These are phyloP conservation scores for Lamellibrachia satsuma DNA, from an alignment of 2,888 invertebrate species.

Conservation along the genomic window DNA sequence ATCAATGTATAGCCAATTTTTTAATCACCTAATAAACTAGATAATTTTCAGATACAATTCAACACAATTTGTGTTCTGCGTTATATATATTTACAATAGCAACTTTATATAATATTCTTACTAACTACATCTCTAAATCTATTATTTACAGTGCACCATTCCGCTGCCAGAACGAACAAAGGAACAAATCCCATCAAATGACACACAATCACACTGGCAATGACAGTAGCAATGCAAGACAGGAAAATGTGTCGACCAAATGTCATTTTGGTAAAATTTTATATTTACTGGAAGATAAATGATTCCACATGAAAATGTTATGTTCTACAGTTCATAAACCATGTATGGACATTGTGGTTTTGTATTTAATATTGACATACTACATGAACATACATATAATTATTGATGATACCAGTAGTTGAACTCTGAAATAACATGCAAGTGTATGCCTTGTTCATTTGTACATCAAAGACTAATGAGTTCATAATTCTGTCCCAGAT, in stretches of 20 bases:
- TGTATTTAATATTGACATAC: neutral
- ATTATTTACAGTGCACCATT: neutral
- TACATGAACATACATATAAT: neutral
- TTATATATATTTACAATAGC: neutral
- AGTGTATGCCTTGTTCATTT: neutral
- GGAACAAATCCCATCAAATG: neutral
- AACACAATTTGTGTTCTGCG: neutral
- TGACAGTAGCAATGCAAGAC: neutral
- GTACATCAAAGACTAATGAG: neutral
- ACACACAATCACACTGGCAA: neutral
- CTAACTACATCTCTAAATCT: neutral
- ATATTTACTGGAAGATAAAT: neutral
- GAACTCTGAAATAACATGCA: neutral
- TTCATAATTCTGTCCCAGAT: neutral
- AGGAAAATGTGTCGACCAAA: neutral
- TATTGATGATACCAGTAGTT: neutral
- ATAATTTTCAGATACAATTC: neutral
- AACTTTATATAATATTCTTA: neutral
- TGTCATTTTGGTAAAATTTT: no score
- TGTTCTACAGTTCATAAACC: neutral
- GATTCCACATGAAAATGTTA: neutral
- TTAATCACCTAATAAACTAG: neutral
- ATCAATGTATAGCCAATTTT: neutral
- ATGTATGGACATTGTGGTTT: neutral
- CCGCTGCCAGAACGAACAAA: neutral